A percentile compares a stretch with the other conserved stretches of the same genome.
These are phyloP conservation scores for Steatornis caripensis DNA, from an alignment of 2,113 vertebrate genomes.

Conservation along the genomic window DNA sequence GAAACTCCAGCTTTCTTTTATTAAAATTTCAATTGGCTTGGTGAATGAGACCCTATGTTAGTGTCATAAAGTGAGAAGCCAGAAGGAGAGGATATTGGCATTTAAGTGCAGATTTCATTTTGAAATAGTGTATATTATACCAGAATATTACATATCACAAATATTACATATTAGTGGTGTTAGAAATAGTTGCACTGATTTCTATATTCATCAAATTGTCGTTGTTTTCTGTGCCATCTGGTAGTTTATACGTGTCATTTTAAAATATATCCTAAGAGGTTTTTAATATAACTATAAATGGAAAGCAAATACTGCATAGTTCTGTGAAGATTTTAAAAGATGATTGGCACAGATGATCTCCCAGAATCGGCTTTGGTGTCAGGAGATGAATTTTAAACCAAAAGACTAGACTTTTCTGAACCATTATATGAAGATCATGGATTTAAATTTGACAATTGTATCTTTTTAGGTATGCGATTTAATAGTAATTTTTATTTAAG, in stretches of 20 bases:
- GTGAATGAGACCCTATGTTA: slow-evolving; percentile 84
- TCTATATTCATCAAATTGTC: slow-evolving; percentile 67
- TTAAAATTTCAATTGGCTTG: slow-evolving; percentile 88
- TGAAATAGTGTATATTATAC: slow-evolving; percentile 75
- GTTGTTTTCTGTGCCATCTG: slow-evolving; percentile 66
- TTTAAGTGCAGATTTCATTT: slow-evolving; percentile 83
- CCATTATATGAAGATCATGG: neutral
- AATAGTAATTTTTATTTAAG: neutral
- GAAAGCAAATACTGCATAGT: neutral
- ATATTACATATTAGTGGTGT: slow-evolving; percentile 68
- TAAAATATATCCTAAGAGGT: slow-evolving; percentile 60
- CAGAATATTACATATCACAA: slow-evolving; percentile 75
- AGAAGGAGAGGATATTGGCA: slow-evolving; percentile 84
- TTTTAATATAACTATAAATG: slow-evolving; percentile 58
- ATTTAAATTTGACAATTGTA: neutral
- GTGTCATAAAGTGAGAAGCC: slow-evolving; percentile 85
- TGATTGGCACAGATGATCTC: neutral
- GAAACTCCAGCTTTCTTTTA: slow-evolving; percentile 88
- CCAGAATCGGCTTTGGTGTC: neutral
- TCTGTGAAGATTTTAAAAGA: slow-evolving; percentile 7
- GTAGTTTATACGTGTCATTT: slow-evolving; percentile 66
- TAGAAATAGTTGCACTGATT: slow-evolving; percentile 69
- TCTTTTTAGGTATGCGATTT: neutral
- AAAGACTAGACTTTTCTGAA: neutral
- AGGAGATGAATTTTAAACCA: neutral